These are phyloP conservation scores for Pseudorasbora parva DNA, from an alignment of 2,113 vertebrate genomes.

Conservation along the genomic window DNA sequence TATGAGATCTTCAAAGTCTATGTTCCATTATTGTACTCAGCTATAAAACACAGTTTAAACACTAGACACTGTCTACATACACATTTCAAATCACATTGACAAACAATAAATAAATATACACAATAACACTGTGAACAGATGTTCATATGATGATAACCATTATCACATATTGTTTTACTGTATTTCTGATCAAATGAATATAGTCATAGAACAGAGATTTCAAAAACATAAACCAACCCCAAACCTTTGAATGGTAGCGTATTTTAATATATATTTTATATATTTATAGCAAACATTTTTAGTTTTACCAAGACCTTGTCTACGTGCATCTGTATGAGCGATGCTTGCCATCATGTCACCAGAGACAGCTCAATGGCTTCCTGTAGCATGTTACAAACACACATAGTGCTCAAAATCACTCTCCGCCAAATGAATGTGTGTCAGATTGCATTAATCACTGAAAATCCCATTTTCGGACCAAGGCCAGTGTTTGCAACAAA, in stretches of 20 bases:
- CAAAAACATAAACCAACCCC: too few species aligned
- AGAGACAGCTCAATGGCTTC: not conserved
- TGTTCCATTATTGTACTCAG: too few species aligned
- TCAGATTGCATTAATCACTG: slow-evolving; percentile 43
- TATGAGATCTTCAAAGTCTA: too few species aligned
- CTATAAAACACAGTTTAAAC: too few species aligned
- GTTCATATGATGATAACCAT: too few species aligned
- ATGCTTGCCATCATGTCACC: slow-evolving; percentile 19
- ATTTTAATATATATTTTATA: too few species aligned
- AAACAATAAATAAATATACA: too few species aligned
- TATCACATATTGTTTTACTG: too few species aligned
- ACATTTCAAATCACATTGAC: too few species aligned
- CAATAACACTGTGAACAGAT: too few species aligned
- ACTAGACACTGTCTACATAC: too few species aligned
- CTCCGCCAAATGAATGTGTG: slow-evolving; percentile 38
- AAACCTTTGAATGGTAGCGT: not conserved
- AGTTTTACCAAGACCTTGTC: not conserved
- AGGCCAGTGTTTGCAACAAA: slow-evolving; percentile 13
- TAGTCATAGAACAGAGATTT: not conserved
- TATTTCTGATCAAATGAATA: not conserved
- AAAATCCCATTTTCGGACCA: slow-evolving; percentile 14
- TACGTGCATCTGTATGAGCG: not conserved
- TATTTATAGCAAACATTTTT: not conserved
- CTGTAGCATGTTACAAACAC: slow-evolving; percentile 17
- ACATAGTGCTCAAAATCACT: slow-evolving; percentile 29